A percentile compares a stretch with the other conserved stretches of the same genome.
Evolutionary conservation across 2,888 invertebrate species (phyloP).

Genomic region (Seira sanloemensis): DNA sequence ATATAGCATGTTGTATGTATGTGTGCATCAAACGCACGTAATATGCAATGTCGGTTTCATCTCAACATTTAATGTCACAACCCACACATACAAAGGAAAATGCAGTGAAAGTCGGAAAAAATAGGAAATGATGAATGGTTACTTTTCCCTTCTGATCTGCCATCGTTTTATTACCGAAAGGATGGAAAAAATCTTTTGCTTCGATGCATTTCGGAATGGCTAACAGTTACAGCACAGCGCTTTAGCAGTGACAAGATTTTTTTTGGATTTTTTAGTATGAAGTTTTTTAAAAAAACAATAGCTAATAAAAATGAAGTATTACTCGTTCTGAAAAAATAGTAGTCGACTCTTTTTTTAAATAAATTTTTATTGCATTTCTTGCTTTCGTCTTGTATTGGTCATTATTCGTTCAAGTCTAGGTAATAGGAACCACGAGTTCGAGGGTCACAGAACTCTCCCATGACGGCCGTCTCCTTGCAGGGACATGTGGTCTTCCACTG

Average conservation of each 20-base stretch:
- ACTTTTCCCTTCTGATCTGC: neutral
- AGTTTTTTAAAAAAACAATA: no score
- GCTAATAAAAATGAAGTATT: no score
- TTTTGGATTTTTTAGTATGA: no score
- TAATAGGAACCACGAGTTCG: constrained; percentile 54
- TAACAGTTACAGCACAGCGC: no score
- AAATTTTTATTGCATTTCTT: no score
- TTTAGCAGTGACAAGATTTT: no score
- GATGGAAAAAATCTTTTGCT: neutral
- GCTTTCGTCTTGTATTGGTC: no score
- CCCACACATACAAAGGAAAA: no score
- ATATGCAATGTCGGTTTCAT: no score
- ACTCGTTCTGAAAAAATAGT: no score
- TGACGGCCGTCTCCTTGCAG: constrained; percentile 43
- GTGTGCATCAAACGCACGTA: constrained; percentile 2
- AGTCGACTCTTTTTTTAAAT: no score
- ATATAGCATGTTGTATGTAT: neutral
- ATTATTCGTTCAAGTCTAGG: constrained; percentile 54
- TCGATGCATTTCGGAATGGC: neutral
- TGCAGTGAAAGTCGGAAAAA: neutral
- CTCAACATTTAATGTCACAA: no score
- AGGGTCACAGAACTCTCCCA: constrained; percentile 57
- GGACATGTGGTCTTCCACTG: constrained; percentile 53
- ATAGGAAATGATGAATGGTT: neutral
- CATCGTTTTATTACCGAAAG: neutral